Conservation (phyloP, 2,797 vertebrate genomes). For the Carcharodon carcharias region DNA sequence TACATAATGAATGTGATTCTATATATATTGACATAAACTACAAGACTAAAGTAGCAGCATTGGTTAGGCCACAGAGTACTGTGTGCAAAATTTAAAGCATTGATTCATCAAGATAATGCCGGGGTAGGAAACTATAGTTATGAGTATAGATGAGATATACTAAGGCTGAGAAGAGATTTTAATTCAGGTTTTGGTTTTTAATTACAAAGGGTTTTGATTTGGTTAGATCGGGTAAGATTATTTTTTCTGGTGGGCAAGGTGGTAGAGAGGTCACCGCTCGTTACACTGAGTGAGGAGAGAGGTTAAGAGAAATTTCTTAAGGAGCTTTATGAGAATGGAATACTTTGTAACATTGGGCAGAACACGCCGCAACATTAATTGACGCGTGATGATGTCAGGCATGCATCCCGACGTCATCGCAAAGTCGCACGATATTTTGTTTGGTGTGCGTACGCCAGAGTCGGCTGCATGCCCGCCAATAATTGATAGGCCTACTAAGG, state of each 20-base stretch:
- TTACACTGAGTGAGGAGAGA: neutral
- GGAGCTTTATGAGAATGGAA: neutral
- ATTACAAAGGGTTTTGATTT: neutral
- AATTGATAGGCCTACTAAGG: too few relatives aligned
- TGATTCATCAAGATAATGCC: neutral
- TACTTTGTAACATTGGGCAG: neutral
- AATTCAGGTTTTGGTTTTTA: neutral
- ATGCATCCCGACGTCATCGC: too few relatives aligned
- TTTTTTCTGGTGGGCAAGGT: neutral
- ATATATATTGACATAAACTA: neutral
- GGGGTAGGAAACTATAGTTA: neutral
- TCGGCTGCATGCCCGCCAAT: too few relatives aligned
- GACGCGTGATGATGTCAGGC: too few relatives aligned
- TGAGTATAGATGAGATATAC: neutral
- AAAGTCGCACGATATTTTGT: too few relatives aligned
- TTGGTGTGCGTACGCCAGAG: too few relatives aligned
- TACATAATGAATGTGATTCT: neutral
- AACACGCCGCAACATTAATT: too few relatives aligned
- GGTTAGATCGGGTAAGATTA: neutral
- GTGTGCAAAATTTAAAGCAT: neutral
- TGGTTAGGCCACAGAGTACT: neutral
- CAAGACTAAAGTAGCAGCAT: neutral
- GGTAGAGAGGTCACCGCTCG: neutral
- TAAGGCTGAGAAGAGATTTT: neutral
- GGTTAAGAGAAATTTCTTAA: neutral